These are phyloP conservation scores for Proteles cristata DNA, from an alignment of 2,113 vertebrate genomes.

Conservation along the genomic window DNA sequence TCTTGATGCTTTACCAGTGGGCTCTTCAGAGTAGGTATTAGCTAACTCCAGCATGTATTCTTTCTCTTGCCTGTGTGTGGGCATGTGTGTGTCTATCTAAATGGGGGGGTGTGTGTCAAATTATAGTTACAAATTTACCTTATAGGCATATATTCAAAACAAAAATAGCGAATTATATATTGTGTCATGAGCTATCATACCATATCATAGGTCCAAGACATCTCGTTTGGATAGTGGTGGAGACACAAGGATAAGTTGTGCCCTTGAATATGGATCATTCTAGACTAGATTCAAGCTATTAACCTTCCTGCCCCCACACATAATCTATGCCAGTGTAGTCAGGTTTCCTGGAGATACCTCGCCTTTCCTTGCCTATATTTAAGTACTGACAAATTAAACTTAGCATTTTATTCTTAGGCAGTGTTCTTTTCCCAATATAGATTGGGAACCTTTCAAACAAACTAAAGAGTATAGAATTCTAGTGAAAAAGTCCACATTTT, in stretches of 20 bases:
- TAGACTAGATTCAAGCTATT: background rate
- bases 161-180: background rate
- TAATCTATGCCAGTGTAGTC: background rate
- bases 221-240: background rate
- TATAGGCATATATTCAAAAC: background rate
- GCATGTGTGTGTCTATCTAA: background rate
- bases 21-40: background rate
- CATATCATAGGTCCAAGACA: background rate
- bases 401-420: background rate
- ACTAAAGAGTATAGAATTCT: background rate
- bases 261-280: background rate
- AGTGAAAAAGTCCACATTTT: background rate
- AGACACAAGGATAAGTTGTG: background rate
- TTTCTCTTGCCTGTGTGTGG: background rate
- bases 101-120: background rate
- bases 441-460: background rate
- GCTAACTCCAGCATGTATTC: background rate
- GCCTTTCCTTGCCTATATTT: background rate
- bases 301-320: background rate
- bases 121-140: background rate
- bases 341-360: background rate
- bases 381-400: background rate
- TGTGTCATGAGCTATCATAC: background rate
- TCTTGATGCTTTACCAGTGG: background rate
- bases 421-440: background rate